Conservation (phyloP, 2,113 vertebrate genomes). For the Urocynchramus pylzowi region DNA sequence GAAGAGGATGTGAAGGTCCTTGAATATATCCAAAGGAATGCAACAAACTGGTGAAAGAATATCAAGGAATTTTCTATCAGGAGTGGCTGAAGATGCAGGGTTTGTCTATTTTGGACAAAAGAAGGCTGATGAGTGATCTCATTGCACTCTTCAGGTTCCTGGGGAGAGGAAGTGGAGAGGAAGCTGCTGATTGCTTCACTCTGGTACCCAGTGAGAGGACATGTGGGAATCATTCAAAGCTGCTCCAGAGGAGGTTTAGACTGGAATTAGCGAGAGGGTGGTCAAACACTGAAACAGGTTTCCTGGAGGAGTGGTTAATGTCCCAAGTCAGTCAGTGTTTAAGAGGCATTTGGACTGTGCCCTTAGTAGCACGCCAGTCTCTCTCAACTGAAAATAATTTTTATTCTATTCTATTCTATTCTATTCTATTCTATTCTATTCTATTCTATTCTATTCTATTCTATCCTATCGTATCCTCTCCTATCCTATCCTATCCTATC, state of each 20-base stretch:
- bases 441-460: neutral
- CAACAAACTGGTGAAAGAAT: neutral
- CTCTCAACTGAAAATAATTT: neutral
- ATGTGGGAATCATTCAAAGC: neutral
- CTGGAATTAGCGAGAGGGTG: accelerated
- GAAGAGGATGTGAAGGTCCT: neutral
- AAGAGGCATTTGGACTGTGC: neutral
- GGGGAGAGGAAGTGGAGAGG: neutral
- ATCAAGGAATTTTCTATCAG: neutral
- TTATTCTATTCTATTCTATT: neutral
- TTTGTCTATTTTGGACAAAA: neutral
- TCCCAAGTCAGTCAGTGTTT: no score
- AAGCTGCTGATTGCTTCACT: neutral
- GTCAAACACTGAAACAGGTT: neutral
- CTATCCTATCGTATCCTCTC: neutral
- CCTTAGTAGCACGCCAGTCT: neutral
- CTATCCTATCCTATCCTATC: neutral
- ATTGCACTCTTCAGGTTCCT: neutral
- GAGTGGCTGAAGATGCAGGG: neutral
- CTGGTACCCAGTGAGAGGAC: neutral
- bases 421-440: neutral
- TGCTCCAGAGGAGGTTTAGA: neutral
- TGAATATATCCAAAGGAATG: neutral
- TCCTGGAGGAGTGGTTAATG: neutral
- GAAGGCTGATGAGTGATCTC: neutral